A percentile compares a stretch with the other conserved stretches of the same genome.
Conservation (phyloP, 1,140 invertebrate species). For the Drosophila persimilis region DNA sequence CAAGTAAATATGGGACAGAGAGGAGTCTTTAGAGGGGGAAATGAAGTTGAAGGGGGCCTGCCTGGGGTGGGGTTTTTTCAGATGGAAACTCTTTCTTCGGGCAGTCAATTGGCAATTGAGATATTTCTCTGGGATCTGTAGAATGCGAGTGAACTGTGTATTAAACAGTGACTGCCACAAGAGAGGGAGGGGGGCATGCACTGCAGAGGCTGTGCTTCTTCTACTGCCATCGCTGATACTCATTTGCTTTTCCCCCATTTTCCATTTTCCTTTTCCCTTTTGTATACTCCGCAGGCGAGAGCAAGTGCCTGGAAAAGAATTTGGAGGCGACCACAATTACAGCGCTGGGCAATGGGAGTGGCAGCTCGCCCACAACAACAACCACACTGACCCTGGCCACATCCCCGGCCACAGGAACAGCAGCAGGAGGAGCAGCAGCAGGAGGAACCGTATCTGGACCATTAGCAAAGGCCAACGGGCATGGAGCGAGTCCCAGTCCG, state of each 20-base stretch:
- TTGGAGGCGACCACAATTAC: constrained; percentile 70
- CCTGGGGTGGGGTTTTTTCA: no score
- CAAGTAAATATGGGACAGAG: no score
- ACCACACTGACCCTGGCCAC: constrained; percentile 64
- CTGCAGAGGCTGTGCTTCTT: no score
- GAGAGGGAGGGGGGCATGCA: no score
- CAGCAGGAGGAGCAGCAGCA: constrained; percentile 9
- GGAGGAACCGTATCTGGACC: constrained; percentile 20
- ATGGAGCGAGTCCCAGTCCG: constrained; percentile 28
- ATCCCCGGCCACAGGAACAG: constrained; percentile 13
- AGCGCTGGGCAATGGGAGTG: constrained; percentile 70
- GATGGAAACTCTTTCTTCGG: no score
- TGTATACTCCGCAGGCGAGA: constrained; percentile 57
- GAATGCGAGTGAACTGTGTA: no score
- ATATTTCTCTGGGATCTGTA: no score
- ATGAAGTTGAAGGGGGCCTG: no score
- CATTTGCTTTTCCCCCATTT: constrained; percentile 11
- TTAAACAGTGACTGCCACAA: no score
- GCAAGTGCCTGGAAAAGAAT: constrained; percentile 82
- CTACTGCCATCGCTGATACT: constrained; percentile 13
- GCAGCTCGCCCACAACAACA: constrained; percentile 69
- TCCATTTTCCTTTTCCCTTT: neutral
- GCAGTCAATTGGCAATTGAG: no score
- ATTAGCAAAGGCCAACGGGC: constrained; percentile 37
- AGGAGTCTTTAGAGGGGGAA: no score